These are phyloP conservation scores for Phyllopteryx taeniolatus DNA, from an alignment of 2,113 vertebrate species.

Conservation along the genomic window DNA sequence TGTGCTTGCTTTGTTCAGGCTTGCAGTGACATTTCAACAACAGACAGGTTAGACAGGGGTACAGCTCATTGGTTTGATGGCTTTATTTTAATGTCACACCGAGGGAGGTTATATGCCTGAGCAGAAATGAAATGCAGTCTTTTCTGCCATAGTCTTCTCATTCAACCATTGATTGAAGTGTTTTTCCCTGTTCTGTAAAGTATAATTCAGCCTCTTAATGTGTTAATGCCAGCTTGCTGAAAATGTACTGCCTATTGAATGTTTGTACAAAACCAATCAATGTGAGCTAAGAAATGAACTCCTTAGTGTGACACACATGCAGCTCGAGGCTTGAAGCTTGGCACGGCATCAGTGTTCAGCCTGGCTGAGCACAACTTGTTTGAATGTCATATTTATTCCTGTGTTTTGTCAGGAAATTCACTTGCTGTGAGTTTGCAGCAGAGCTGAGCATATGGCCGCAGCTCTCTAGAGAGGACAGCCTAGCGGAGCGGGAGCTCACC, in stretches of 20 bases:
- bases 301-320: slow-evolving; percentile 83
- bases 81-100: slow-evolving; percentile 65
- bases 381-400: slow-evolving; percentile 99
- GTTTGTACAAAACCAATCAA: slow-evolving; percentile 32
- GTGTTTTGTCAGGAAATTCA: slow-evolving; percentile 99
- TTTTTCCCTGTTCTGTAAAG: slow-evolving; percentile 25
- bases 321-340: slow-evolving; percentile 58
- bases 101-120: slow-evolving; percentile 45
- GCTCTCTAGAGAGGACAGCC: slow-evolving; percentile 99
- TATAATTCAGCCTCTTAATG: slow-evolving; percentile 17
- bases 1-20: slow-evolving; percentile 63
- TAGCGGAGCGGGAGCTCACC: slow-evolving; percentile 98
- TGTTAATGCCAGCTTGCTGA: not conserved
- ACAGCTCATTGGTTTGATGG: slow-evolving; percentile 63
- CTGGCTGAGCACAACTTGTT: slow-evolving; percentile 99
- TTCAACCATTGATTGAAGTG: not conserved
- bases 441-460: slow-evolving; percentile 99
- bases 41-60: slow-evolving; percentile 54
- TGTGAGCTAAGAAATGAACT: slow-evolving; percentile 75
- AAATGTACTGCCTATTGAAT: slow-evolving; percentile 19
- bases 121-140: slow-evolving; percentile 62
- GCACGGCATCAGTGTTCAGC: slow-evolving; percentile 86
- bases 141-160: slow-evolving; percentile 1
- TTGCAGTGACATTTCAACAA: slow-evolving; percentile 62
- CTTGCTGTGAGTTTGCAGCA: slow-evolving; percentile 96